Base-by-base conservation (phyloP, 2,888 invertebrate genomes). In the Hedya salicella region DNA sequence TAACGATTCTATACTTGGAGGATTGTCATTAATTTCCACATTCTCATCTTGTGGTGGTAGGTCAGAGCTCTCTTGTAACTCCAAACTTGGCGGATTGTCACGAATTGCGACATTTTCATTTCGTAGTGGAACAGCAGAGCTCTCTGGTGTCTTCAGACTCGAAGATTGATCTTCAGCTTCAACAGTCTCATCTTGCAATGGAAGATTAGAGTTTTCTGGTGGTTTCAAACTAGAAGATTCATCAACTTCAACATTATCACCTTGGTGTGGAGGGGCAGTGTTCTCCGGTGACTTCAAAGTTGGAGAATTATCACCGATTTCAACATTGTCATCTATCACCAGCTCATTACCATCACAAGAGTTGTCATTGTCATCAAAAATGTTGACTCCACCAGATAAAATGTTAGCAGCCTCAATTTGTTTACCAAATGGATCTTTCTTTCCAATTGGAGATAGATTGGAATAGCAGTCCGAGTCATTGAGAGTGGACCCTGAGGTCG, bases 341-440 rank as follows among this genome's bases (percentile, higher is more conserved):
- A 93, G 81, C 69, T 92, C 92, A 74, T 91, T 81, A 0, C 89
- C 93, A 73, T 93, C 93, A 75, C 87, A 89, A 5, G 93, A 93
- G 73, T 90, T 92, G n/a, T 92, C 92, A 80, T 90, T 91, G 67
- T 92, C 91, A 72, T 93, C 92, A 78, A 93, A 93, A 62, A 93
- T 92, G 64, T 90, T 84, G 14, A 92, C 92, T 68, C 91, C 92
- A 11, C 93, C 92, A 1, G 91, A 92, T 16, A 93, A 72, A 63
- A 93, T 92, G 69, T 91, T 92, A 19, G 90, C 89, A 3, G 92
- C 91, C 68, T 92, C 91, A 68, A 92, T 92, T 71, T 89, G 89
- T 75, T 86, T 86, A 53, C 88, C 89, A 70, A 85, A 73, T 57
- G 83, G 75, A 63, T 91, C 89, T 61, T 86, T 88, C 67, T 89